Evolutionary conservation across 2,113 vertebrate genomes (phyloP).

Genomic region (Sander vitreus): DNA sequence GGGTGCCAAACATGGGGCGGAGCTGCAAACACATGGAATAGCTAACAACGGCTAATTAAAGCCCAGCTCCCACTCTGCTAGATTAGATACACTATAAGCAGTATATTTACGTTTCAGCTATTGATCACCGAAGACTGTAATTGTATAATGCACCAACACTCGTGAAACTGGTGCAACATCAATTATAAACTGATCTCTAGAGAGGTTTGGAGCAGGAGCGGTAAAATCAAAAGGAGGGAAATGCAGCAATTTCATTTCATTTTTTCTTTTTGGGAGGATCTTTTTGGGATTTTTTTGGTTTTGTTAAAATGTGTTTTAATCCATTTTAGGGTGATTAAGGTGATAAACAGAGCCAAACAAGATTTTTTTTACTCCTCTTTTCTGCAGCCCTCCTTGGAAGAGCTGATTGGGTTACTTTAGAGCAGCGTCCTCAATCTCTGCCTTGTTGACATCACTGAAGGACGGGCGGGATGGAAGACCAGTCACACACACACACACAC

Average conservation of each 20-base stretch:
- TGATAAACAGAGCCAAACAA: conserved; percentile 7
- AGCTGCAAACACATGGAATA: conserved; percentile 46
- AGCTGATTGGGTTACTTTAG: conserved; percentile 22
- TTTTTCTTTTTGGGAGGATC: conserved; percentile 29
- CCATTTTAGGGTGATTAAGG: conserved; percentile 56
- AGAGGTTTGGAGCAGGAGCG: not conserved
- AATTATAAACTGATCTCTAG: conserved; percentile 64
- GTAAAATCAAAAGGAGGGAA: conserved; percentile 1
- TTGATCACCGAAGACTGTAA: conserved; percentile 64
- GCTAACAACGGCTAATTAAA: conserved; percentile 69
- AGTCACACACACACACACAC: not conserved
- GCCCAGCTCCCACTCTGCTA: conserved; percentile 56
- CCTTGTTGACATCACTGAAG: conserved; percentile 32
- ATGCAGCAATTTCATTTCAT: conserved; percentile 4
- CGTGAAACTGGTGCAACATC: conserved; percentile 51
- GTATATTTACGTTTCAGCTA: conserved; percentile 64
- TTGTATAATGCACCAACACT: conserved; percentile 58
- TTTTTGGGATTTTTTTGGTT: conserved; percentile 20
- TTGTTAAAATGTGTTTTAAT: conserved; percentile 47
- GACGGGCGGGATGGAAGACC: conserved; percentile 1
- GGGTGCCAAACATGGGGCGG: conserved; percentile 40
- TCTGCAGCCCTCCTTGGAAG: conserved; percentile 17
- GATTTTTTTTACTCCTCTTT: conserved; percentile 20
- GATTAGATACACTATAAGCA: conserved; percentile 52
- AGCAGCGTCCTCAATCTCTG: conserved; percentile 19